Percentiles rank a stretch among this genome's conserved stretches.
Evolutionary conservation across 2,113 vertebrate species (phyloP).

Genomic region (Trachemys scripta): DNA sequence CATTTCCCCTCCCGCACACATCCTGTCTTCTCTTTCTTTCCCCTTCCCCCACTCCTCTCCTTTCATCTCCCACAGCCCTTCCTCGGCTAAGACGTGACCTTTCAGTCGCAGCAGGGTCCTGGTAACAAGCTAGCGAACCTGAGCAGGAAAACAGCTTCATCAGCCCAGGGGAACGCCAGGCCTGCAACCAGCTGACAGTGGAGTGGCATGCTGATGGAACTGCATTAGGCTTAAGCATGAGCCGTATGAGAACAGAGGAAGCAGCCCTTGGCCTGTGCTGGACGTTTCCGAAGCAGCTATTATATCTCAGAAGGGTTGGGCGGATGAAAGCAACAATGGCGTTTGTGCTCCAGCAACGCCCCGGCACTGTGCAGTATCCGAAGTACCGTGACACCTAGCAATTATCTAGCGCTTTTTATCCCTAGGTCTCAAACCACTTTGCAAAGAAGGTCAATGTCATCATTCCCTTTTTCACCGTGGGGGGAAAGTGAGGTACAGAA

Average conservation of each 20-base stretch:
- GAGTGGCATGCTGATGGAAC: neutral
- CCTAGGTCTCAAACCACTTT: neutral
- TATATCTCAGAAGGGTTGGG: neutral
- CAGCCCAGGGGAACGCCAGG: neutral
- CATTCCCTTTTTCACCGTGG: neutral
- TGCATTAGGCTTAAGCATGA: neutral
- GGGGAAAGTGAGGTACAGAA: neutral
- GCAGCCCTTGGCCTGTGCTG: neutral
- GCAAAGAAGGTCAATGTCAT: neutral
- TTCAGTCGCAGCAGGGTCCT: neutral
- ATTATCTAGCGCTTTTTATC: neutral
- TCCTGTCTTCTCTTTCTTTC: neutral
- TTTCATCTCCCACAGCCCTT: neutral
- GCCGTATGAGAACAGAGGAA: neutral
- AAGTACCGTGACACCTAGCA: neutral
- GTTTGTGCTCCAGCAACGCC: neutral
- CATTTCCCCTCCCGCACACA: neutral
- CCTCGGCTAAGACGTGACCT: fast-evolving
- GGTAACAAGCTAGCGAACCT: fast-evolving
- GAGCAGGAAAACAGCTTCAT: neutral
- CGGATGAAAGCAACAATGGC: neutral
- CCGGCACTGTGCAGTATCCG: neutral
- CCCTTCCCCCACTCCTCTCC: neutral
- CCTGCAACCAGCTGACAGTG: neutral
- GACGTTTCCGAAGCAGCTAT: neutral